Conservation (phyloP, 2,113 vertebrate species). For the Miniopterus natalensis region DNA sequence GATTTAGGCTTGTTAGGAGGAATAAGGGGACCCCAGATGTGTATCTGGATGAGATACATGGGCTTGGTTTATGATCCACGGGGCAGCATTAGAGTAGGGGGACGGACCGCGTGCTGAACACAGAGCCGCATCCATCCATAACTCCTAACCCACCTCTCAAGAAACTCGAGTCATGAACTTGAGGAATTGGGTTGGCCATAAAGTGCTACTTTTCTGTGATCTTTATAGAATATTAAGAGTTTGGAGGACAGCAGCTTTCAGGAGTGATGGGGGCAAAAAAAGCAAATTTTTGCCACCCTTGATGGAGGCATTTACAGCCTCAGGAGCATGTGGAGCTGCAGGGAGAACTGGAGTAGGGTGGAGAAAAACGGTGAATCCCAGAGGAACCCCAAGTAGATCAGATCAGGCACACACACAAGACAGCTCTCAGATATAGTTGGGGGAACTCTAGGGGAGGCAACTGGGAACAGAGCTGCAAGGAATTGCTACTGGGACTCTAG, state of each 20-base stretch:
- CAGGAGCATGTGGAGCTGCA: neutral
- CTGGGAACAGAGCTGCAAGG: neutral
- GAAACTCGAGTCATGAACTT: constrained; percentile 13
- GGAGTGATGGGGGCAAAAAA: neutral
- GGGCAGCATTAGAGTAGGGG: neutral
- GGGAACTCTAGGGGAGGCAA: neutral
- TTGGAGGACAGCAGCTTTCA: neutral
- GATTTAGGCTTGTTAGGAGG: neutral
- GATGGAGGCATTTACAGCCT: neutral
- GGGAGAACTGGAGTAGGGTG: neutral
- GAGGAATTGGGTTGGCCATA: neutral
- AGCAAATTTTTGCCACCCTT: neutral
- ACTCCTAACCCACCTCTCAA: neutral
- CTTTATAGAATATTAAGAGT: neutral
- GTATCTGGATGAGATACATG: neutral
- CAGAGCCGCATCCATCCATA: neutral
- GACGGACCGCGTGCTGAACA: neutral
- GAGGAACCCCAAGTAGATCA: neutral
- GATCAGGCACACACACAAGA: neutral
- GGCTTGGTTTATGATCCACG: neutral
- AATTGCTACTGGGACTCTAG: neutral
- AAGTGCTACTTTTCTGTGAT: neutral
- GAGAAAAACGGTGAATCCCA: neutral
- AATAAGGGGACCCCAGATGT: neutral
- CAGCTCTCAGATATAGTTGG: neutral